phyloP scores from a whole-genome alignment of 2,113 vertebrate species.

The Puffinus mauretanicus region DNA sequence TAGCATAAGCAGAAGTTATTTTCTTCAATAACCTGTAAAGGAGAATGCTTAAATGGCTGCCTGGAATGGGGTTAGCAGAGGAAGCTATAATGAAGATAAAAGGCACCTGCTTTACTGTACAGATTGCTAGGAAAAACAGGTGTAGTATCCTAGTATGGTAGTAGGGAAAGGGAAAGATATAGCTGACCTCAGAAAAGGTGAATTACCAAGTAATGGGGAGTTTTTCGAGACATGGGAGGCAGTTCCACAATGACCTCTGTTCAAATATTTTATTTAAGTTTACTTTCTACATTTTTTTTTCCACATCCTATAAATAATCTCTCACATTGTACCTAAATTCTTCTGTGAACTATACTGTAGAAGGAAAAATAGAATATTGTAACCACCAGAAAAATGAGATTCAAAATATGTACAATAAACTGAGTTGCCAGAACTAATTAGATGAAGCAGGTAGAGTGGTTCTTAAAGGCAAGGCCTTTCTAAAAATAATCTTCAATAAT shows the following conservation, averaged over 20 bases:
- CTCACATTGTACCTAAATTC: background rate
- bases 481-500: background rate
- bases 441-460: background rate
- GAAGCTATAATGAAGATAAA: background rate
- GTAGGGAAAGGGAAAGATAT: background rate
- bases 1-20: background rate
- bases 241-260: background rate
- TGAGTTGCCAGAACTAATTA: background rate
- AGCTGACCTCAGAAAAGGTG: background rate
- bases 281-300: background rate
- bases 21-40: background rate
- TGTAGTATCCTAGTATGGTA: too few species aligned
- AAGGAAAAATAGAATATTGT: background rate
- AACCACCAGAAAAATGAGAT: background rate
- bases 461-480: background rate
- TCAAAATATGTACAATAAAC: background rate
- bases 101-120: background rate
- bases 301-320: background rate
- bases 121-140: background rate
- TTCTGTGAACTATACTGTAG: background rate
- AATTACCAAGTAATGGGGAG: background rate
- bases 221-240: background rate
- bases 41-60: background rate
- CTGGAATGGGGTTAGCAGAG: background rate
- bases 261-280: background rate